Conservation (phyloP, 1,140 invertebrate genomes). For the Mya arenaria region DNA sequence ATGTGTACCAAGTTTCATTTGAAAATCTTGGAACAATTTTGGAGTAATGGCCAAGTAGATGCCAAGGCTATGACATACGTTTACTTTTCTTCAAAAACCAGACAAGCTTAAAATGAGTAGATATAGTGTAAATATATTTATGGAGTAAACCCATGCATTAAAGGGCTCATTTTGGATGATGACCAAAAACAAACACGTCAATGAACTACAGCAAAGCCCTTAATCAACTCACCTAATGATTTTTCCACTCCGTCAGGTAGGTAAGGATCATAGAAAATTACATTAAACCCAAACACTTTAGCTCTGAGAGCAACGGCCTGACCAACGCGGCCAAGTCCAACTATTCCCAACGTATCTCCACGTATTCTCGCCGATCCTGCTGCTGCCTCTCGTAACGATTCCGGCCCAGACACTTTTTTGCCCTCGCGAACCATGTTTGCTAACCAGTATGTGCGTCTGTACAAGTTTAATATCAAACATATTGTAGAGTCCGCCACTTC, state of each 20-base stretch:
- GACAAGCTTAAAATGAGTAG: too few species aligned
- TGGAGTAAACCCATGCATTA: too few species aligned
- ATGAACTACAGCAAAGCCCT: too few species aligned
- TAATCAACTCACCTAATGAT: slow-evolving; percentile 87
- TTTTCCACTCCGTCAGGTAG: slow-evolving; percentile 98
- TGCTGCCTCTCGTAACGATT: slow-evolving; percentile 84
- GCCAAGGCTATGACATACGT: too few species aligned
- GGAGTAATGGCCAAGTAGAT: too few species aligned
- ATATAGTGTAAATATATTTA: too few species aligned
- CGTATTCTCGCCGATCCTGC: slow-evolving; percentile 95
- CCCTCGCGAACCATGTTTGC: slow-evolving; percentile 99
- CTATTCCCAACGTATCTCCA: slow-evolving; percentile 97
- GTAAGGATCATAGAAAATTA: slow-evolving; percentile 99
- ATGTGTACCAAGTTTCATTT: too few species aligned
- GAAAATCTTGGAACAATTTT: too few species aligned
- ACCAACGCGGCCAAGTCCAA: slow-evolving; percentile 96
- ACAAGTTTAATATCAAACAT: slow-evolving; percentile 99
- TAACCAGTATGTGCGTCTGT: slow-evolving; percentile 99
- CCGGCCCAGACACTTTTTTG: slow-evolving; percentile 98
- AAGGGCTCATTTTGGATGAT: too few species aligned
- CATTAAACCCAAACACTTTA: slow-evolving; percentile 98
- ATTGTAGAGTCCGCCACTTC: slow-evolving; percentile 99
- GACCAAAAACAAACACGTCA: too few species aligned
- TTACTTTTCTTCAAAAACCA: too few species aligned
- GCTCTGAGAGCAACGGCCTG: slow-evolving; percentile 97